Conservation (phyloP, 1,140 invertebrate genomes). For the Scaptomyza pallida region DNA sequence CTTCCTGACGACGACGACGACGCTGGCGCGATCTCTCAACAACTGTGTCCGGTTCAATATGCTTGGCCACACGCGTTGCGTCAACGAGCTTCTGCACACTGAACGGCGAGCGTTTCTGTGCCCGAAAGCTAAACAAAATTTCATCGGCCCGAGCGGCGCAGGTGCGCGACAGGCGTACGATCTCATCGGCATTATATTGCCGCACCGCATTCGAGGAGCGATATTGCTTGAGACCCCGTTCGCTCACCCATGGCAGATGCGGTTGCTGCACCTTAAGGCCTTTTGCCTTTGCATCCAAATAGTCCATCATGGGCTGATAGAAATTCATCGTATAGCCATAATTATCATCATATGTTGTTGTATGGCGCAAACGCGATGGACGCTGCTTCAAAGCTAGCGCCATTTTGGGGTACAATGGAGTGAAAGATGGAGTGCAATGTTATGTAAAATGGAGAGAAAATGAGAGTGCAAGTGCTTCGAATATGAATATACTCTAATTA, state of each 20-base stretch:
- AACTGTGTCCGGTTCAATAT: conserved; percentile 86
- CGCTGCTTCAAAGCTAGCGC: conserved; percentile 69
- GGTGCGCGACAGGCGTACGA: conserved; percentile 87
- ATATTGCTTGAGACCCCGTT: conserved; percentile 87
- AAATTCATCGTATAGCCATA: conserved; percentile 92
- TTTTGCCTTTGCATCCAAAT: conserved; percentile 87
- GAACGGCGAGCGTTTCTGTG: conserved; percentile 88
- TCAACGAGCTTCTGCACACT: conserved; percentile 88
- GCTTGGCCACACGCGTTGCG: conserved; percentile 87
- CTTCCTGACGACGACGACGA: conserved; percentile 84
- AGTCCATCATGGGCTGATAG: conserved; percentile 93
- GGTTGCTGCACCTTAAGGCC: conserved; percentile 85
- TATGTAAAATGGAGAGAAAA: not conserved
- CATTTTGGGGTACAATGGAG: conserved; percentile 41
- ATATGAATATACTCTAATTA: conserved; percentile 70
- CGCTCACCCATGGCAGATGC: conserved; percentile 90
- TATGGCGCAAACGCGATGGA: conserved; percentile 79
- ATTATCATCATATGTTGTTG: conserved; percentile 89
- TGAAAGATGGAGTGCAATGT: not conserved
- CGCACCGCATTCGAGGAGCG: conserved; percentile 85
- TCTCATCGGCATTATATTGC: conserved; percentile 87
- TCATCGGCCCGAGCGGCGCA: conserved; percentile 88
- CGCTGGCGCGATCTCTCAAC: conserved; percentile 85
- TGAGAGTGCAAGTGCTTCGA: conserved; percentile 30
- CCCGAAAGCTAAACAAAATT: conserved; percentile 86